These are phyloP conservation scores for Phaethon lepturus DNA, from an alignment of 2,113 vertebrate genomes.

Conservation along the genomic window DNA sequence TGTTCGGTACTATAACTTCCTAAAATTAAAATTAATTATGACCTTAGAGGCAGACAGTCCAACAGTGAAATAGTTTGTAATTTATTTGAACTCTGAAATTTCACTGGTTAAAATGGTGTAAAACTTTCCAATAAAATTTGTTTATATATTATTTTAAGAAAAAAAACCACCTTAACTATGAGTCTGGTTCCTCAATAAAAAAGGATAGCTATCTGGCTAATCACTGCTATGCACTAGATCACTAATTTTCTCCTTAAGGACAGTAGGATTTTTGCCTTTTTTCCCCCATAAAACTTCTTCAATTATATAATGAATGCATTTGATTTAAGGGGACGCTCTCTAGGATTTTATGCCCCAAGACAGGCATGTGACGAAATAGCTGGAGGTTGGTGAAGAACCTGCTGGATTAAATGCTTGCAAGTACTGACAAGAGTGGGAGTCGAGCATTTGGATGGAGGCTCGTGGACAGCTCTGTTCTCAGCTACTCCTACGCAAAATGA, in stretches of 20 bases:
- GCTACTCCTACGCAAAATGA: neutral
- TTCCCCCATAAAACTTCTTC: conserved; percentile 3
- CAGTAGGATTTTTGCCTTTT: neutral
- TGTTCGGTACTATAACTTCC: neutral
- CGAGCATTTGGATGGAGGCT: neutral
- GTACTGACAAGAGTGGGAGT: conserved; percentile 22
- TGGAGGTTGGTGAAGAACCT: conserved; percentile 22
- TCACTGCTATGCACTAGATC: neutral
- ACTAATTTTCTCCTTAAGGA: conserved; percentile 12
- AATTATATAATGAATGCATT: neutral
- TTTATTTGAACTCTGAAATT: conserved; percentile 23
- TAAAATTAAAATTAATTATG: conserved; percentile 16
- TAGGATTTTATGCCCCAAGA: conserved; percentile 28
- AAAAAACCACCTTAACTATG: neutral
- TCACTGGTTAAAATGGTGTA: neutral
- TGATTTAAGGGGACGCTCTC: conserved; percentile 1
- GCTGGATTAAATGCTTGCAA: conserved; percentile 18
- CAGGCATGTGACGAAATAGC: neutral
- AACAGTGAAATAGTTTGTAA: neutral
- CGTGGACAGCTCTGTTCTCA: conserved; percentile 2
- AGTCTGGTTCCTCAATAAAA: conserved; percentile 25
- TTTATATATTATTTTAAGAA: conserved; percentile 23
- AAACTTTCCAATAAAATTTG: conserved; percentile 1
- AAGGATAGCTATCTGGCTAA: neutral
- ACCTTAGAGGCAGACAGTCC: neutral